Conservation (phyloP, 37 sponge, comb jelly and placozoan genomes). For the Aplysina aerophoba region DNA sequence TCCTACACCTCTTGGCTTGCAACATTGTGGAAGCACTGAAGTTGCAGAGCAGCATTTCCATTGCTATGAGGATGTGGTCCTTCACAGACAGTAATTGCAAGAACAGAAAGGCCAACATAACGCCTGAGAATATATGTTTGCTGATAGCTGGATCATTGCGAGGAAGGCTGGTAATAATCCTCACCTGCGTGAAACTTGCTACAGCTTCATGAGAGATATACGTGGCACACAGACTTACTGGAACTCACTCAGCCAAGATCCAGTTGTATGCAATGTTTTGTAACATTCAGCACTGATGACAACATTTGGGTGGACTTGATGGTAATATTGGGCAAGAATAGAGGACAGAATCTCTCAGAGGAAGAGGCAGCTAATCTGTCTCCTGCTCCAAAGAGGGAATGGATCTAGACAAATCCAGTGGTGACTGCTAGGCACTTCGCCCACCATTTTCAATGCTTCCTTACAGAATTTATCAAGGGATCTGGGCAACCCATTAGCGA, state of each 20-base stretch:
- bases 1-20: conserved; percentile 1
- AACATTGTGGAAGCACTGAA: conserved; percentile 1
- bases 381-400: too few species aligned
- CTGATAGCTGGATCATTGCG: not conserved
- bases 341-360: not conserved
- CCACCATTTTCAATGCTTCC: not conserved
- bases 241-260: conserved; percentile 4
- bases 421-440: not conserved
- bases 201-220: conserved; percentile 6
- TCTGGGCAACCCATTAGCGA: conserved; percentile 27
- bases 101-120: not conserved
- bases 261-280: conserved; percentile 21
- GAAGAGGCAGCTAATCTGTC: too few species aligned
- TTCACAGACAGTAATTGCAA: not conserved
- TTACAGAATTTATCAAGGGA: not conserved
- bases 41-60: not conserved
- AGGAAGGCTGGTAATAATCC: too few species aligned
- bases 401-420: not conserved
- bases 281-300: conserved; percentile 17
- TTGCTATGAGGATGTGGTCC: not conserved
- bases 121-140: not conserved
- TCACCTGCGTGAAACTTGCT: too few species aligned
- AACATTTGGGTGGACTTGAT: conserved; percentile 8
- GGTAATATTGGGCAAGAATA: not conserved
- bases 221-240: conserved; percentile 25